A percentile compares a stretch with the other conserved stretches of the same genome.
Evolutionary conservation across 2,888 invertebrate genomes (phyloP).

Genomic region (Idaea aversata): DNA sequence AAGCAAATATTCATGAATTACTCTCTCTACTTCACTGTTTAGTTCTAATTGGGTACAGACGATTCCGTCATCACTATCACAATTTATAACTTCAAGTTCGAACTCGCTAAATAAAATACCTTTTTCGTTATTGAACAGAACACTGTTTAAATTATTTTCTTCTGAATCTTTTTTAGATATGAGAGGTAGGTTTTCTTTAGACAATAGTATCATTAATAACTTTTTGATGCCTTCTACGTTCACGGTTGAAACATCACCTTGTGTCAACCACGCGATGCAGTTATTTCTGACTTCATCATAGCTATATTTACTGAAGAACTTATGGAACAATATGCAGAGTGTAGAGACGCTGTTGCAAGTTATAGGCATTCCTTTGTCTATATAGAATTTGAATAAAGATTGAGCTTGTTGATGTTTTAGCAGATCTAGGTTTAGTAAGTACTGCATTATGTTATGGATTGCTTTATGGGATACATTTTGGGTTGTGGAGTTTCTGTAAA

Average conservation of each 20-base stretch:
- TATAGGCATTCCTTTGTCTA: conserved; percentile 65
- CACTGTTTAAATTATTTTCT: conserved; percentile 39
- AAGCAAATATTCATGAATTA: conserved; percentile 40
- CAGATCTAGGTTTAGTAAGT: conserved; percentile 44
- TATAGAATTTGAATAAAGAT: conserved; percentile 60
- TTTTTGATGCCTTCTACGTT: conserved; percentile 36
- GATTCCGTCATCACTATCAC: conserved; percentile 11
- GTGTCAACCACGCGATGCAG: conserved; percentile 56
- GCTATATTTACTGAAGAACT: conserved; percentile 61
- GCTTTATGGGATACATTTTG: conserved; percentile 46
- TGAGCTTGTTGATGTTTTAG: conserved; percentile 53
- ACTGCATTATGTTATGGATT: conserved; percentile 56
- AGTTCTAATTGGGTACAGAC: conserved; percentile 35
- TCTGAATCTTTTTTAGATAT: conserved; percentile 12
- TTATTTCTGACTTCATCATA: conserved; percentile 44
- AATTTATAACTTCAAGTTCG: conserved; percentile 40
- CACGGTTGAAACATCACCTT: conserved; percentile 39
- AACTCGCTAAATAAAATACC: conserved; percentile 64
- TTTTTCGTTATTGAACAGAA: conserved; percentile 54
- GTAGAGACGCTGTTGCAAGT: conserved; percentile 54
- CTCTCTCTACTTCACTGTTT: conserved; percentile 36
- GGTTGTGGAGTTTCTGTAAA: conserved; percentile 59
- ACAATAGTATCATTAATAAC: conserved; percentile 51
- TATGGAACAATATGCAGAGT: conserved; percentile 48
- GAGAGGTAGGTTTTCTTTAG: conserved; percentile 52